Conservation (phyloP, 2,797 vertebrate genomes). For the Sarcoramphus papa region DNA sequence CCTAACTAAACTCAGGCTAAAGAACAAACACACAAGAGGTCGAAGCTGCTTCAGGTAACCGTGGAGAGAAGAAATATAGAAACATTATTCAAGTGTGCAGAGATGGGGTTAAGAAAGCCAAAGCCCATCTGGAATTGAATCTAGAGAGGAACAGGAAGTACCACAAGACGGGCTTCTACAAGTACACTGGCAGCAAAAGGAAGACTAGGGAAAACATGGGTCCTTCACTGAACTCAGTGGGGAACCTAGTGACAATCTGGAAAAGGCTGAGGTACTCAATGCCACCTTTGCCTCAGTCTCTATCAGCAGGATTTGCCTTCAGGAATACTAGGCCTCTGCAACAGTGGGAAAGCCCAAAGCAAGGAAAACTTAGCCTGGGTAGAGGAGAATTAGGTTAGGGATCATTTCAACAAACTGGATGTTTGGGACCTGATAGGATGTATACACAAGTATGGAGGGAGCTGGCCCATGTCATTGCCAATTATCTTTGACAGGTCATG, state of each 20-base stretch:
- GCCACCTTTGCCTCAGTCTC: not conserved
- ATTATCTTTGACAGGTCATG: not conserved
- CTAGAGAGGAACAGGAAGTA: not conserved
- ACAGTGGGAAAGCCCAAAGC: not conserved
- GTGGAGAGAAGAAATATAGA: not conserved
- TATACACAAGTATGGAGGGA: not conserved
- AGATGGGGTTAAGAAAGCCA: not conserved
- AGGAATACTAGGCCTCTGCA: not conserved
- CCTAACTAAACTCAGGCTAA: not conserved
- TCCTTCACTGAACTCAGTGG: rapidly evolving
- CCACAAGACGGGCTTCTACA: not conserved
- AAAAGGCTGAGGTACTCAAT: not conserved
- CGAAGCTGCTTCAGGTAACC: not conserved
- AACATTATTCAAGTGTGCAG: not conserved
- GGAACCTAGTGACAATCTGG: not conserved
- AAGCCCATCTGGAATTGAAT: not conserved
- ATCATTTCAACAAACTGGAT: not conserved
- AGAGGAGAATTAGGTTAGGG: not conserved
- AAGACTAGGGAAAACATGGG: not conserved
- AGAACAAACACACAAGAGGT: not conserved
- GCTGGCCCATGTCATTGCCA: not conserved
- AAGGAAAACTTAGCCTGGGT: not conserved
- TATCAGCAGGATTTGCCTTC: not conserved
- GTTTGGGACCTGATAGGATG: not conserved
- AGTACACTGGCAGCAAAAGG: not conserved